Conservation (phyloP, 2,797 vertebrate species). For the Perodicticus potto region DNA sequence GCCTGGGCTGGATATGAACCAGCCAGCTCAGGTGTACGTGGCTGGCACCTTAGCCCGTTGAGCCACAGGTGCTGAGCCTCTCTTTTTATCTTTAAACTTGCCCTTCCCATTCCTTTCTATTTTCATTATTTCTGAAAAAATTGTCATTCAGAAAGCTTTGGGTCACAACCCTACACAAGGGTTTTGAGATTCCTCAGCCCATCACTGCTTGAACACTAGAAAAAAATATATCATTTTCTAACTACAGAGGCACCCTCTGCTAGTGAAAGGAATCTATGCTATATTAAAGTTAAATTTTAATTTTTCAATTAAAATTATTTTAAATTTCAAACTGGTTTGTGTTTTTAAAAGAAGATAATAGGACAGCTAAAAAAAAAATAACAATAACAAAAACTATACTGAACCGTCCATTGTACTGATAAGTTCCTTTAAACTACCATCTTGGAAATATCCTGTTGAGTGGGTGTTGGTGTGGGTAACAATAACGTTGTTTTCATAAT, state of each 20-base stretch:
- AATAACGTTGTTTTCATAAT: slow-evolving; percentile 92
- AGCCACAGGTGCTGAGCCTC: too few species aligned
- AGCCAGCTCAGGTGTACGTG: too few species aligned
- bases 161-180: slow-evolving; percentile 9
- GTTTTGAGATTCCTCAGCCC: not conserved
- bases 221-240: not conserved
- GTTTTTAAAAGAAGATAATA: slow-evolving; percentile 71
- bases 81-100: slow-evolving; percentile 50
- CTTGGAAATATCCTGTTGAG: slow-evolving; percentile 89
- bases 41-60: too few species aligned
- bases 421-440: slow-evolving; percentile 87
- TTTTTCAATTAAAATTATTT: not conserved
- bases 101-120: not conserved
- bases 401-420: slow-evolving; percentile 84
- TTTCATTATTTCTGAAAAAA: slow-evolving; percentile 48
- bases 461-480: slow-evolving; percentile 91
- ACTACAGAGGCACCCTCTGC: not conserved
- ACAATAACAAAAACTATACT: slow-evolving; percentile 75
- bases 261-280: not conserved
- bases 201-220: not conserved
- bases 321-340: slow-evolving; percentile 35
- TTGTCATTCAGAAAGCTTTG: slow-evolving; percentile 31
- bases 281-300: not conserved
- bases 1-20: too few species aligned
- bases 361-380: slow-evolving; percentile 72